Evolutionary conservation across 2,888 invertebrate genomes (phyloP).

Genomic region (Drosophila fulvimacula): DNA sequence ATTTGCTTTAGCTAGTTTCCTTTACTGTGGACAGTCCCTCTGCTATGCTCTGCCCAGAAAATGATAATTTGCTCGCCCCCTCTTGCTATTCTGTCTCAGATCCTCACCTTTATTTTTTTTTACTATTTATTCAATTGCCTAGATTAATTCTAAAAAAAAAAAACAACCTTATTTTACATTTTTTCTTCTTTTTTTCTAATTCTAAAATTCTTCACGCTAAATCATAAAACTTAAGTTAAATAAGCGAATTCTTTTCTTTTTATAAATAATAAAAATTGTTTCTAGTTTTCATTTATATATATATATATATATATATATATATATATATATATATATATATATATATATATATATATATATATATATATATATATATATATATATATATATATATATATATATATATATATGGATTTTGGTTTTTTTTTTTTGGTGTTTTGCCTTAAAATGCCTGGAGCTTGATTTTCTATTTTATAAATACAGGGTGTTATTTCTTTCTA

Average conservation of each 20-base stretch:
- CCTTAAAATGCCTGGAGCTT: slow-evolving; percentile 48
- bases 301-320: no score
- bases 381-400: no score
- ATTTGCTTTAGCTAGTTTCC: slow-evolving; percentile 27
- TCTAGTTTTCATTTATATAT: slow-evolving; percentile 13
- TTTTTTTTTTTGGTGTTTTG: slow-evolving; percentile 46
- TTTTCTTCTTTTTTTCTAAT: slow-evolving; percentile 27
- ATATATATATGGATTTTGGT: no score
- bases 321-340: no score
- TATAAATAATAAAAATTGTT: slow-evolving; percentile 53
- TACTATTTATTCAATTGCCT: slow-evolving; percentile 40
- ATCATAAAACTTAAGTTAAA: slow-evolving; percentile 65
- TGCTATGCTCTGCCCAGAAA: slow-evolving; percentile 32
- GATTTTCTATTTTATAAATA: slow-evolving; percentile 47
- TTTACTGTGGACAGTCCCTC: slow-evolving; percentile 30
- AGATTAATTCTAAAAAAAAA: slow-evolving; percentile 57
- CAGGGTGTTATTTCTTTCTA: slow-evolving; percentile 23
- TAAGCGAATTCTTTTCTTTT: slow-evolving; percentile 71
- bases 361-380: no score
- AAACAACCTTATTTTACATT: slow-evolving; percentile 71
- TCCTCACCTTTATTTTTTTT: slow-evolving; percentile 19
- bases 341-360: no score
- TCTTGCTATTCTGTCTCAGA: slow-evolving; percentile 21
- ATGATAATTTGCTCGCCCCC: slow-evolving; percentile 1
- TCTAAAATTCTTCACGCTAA: slow-evolving; percentile 53